phyloP scores from a whole-genome alignment of 64 coral and sea anemone genomes.

The Porites australiensis region DNA sequence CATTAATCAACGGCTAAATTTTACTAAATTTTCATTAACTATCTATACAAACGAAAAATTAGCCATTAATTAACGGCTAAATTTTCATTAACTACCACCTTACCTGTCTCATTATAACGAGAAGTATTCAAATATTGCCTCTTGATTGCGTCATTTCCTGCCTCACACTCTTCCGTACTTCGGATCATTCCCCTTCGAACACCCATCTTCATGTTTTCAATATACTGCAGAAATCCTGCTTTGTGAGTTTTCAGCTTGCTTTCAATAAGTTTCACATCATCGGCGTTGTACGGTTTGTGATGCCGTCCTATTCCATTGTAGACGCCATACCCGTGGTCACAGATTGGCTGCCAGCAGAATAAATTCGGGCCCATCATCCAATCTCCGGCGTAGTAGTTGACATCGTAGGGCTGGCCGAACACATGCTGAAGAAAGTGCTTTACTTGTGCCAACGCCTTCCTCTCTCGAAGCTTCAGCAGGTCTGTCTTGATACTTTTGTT shows the following conservation, averaged over 20 bases:
- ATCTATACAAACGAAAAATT: too few relatives aligned
- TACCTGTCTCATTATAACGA: slow-evolving; percentile 81
- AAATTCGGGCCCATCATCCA: slow-evolving; percentile 96
- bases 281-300: slow-evolving; percentile 50
- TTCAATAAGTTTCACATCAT: slow-evolving; percentile 51
- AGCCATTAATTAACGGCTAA: too few relatives aligned
- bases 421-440: slow-evolving; percentile 85
- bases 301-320: slow-evolving; percentile 69
- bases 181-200: slow-evolving; percentile 81
- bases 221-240: slow-evolving; percentile 69
- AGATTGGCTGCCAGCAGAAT: slow-evolving; percentile 93
- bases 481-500: slow-evolving; percentile 35
- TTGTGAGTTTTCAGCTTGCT: slow-evolving; percentile 48
- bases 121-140: slow-evolving; percentile 87
- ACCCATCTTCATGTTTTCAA: slow-evolving; percentile 90
- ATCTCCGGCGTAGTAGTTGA: slow-evolving; percentile 90
- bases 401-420: slow-evolving; percentile 84
- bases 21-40: too few relatives aligned
- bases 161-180: slow-evolving; percentile 71
- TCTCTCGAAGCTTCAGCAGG: slow-evolving; percentile 76
- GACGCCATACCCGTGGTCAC: slow-evolving; percentile 65
- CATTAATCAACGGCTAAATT: too few relatives aligned
- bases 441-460: slow-evolving; percentile 77
- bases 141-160: slow-evolving; percentile 72
- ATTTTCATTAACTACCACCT: too few relatives aligned